A percentile compares a stretch with the other conserved stretches of the same genome.
Conservation (phyloP, 2,797 vertebrate genomes). For the Sebastes diaconus region DNA sequence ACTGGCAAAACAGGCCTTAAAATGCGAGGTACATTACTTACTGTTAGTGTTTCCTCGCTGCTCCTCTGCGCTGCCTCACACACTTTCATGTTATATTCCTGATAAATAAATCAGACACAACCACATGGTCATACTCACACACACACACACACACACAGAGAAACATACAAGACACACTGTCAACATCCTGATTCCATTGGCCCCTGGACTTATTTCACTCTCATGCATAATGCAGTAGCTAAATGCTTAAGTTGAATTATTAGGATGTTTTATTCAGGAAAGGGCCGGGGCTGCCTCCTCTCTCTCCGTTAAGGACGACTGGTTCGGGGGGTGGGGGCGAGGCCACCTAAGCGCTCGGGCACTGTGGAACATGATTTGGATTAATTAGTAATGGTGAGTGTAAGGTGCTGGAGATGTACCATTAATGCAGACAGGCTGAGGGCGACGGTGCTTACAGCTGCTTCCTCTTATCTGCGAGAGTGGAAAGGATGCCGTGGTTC, state of each 20-base stretch:
- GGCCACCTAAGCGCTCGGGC: slow-evolving; percentile 1
- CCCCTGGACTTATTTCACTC: slow-evolving; percentile 63
- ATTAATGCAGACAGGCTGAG: slow-evolving; percentile 53
- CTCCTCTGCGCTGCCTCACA: slow-evolving; percentile 13
- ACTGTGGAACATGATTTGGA: slow-evolving; percentile 63
- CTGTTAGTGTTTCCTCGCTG: slow-evolving; percentile 21
- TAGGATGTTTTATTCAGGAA: slow-evolving; percentile 75
- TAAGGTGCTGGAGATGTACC: slow-evolving; percentile 47
- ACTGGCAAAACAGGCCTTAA: not conserved
- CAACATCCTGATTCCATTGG: slow-evolving; percentile 48
- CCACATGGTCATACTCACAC: not conserved
- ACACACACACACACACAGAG: slow-evolving; percentile 20
- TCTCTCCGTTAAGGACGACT: slow-evolving; percentile 15
- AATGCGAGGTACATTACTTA: slow-evolving; percentile 5
- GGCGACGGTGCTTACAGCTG: slow-evolving; percentile 26
- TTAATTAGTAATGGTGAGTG: slow-evolving; percentile 70
- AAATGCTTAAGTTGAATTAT: slow-evolving; percentile 77
- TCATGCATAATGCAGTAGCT: slow-evolving; percentile 66
- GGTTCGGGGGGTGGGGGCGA: not conserved
- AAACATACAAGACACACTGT: slow-evolving; percentile 37
- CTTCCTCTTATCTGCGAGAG: slow-evolving; percentile 35
- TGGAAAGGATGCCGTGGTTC: not conserved
- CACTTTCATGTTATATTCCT: slow-evolving; percentile 41
- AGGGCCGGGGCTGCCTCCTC: slow-evolving; percentile 17
- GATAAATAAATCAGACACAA: slow-evolving; percentile 68